These are phyloP conservation scores for Leptoteleia sp. DNA, from an alignment of 1,140 invertebrate genomes.

Conservation along the genomic window DNA sequence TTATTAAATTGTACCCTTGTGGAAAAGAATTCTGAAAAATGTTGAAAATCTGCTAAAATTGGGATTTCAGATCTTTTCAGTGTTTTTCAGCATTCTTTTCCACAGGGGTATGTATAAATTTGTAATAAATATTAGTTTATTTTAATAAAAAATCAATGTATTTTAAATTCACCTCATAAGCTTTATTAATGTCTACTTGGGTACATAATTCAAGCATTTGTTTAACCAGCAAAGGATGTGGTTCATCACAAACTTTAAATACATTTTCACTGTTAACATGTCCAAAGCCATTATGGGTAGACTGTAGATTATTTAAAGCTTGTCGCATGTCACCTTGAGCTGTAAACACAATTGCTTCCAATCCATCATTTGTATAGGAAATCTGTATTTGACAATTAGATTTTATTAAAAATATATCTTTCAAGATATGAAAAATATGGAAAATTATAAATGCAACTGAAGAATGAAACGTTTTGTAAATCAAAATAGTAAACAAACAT, in stretches of 20 bases:
- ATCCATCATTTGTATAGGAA: conserved; percentile 94
- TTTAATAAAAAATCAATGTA: conserved; percentile 5
- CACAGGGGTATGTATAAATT: too few relatives aligned
- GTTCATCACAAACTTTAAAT: conserved; percentile 99
- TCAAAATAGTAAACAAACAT: too few relatives aligned
- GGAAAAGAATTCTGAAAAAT: too few relatives aligned
- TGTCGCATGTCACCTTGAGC: conserved; percentile 99
- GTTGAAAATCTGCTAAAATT: too few relatives aligned
- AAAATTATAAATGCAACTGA: too few relatives aligned
- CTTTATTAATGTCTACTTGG: conserved; percentile 91
- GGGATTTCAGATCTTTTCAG: too few relatives aligned
- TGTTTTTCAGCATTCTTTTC: too few relatives aligned
- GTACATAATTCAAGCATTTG: conserved; percentile 95
- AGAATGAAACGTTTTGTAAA: too few relatives aligned
- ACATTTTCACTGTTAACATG: conserved; percentile 96
- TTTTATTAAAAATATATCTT: neutral
- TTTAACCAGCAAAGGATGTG: conserved; percentile 96
- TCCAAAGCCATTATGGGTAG: conserved; percentile 96
- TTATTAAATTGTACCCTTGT: too few relatives aligned
- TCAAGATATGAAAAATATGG: too few relatives aligned
- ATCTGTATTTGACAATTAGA: conserved; percentile 72
- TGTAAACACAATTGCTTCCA: conserved; percentile 98
- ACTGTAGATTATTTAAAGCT: conserved; percentile 98
- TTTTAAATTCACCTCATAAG: conserved; percentile 82
- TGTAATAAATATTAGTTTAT: too few relatives aligned